phyloP scores from a whole-genome alignment of 2,888 invertebrate species.

The Sicus ferrugineus region DNA sequence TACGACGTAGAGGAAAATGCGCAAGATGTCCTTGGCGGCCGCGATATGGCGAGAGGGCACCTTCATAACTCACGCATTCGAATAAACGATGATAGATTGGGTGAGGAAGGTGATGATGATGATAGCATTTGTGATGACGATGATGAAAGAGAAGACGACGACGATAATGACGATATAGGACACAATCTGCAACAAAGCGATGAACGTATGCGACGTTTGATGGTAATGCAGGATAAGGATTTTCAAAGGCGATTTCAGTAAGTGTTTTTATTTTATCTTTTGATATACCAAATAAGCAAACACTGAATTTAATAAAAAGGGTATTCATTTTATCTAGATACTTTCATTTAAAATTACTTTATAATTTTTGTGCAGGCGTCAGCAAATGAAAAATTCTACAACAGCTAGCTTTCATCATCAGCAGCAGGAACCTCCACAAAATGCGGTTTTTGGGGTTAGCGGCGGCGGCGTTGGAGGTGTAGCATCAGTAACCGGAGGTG shows the following conservation, averaged over 20 bases:
- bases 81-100: conserved; percentile 50
- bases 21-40: conserved; percentile 48
- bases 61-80: conserved; percentile 32
- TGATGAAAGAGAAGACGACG: conserved; percentile 48
- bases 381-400: conserved; percentile 54
- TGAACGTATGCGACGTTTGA: conserved; percentile 59
- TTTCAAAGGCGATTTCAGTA: conserved; percentile 61
- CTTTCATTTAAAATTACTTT: conserved; percentile 1
- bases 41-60: conserved; percentile 41
- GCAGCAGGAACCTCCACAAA: conserved; percentile 42
- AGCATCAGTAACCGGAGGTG: conserved; percentile 48
- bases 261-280: conserved; percentile 42
- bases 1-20: conserved; percentile 56
- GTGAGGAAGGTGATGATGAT: conserved; percentile 53
- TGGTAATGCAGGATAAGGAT: conserved; percentile 59
- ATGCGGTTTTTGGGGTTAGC: conserved; percentile 62
- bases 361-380: conserved; percentile 48
- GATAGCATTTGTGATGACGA: conserved; percentile 51
- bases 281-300: no score
- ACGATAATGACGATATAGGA: conserved; percentile 51
- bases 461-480: conserved; percentile 51
- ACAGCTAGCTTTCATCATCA: conserved; percentile 39
- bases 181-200: conserved; percentile 57
- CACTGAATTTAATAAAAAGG: no score
- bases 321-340: neutral